Evolutionary conservation across 2,888 invertebrate species (phyloP).

Genomic region (Cantharis lateralis): DNA sequence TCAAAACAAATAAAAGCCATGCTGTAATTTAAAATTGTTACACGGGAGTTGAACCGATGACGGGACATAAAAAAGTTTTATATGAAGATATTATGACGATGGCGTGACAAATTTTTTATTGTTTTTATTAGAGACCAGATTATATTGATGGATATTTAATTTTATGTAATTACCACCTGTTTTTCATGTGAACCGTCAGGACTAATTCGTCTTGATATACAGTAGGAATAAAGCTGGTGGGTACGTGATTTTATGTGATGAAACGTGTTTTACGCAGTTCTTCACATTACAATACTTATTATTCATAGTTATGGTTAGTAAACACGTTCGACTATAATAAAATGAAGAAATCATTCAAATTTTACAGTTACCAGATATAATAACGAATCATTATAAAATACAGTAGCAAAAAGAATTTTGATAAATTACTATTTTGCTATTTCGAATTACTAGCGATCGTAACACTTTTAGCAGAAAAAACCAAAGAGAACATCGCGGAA

Average conservation of each 20-base stretch:
- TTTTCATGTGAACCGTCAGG: constrained; percentile 12
- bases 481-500: not conserved
- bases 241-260: constrained; percentile 23
- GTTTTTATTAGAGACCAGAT: not conserved
- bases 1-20: constrained; percentile 34
- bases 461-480: not conserved
- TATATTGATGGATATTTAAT: constrained; percentile 22
- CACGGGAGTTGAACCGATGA: constrained; percentile 25
- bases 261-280: constrained; percentile 13
- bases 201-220: constrained; percentile 15
- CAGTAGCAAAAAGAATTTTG: not conserved
- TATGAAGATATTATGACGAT: not conserved
- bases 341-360: not conserved
- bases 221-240: constrained; percentile 6
- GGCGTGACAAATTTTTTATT: constrained; percentile 8
- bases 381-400: not conserved
- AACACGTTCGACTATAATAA: constrained; percentile 11
- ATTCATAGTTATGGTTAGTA: constrained; percentile 18
- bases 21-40: constrained; percentile 34
- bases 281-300: constrained; percentile 9
- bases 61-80: constrained; percentile 9
- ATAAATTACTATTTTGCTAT: not conserved
- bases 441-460: not conserved
- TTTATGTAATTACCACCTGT: constrained; percentile 19
- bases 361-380: not conserved